Evolutionary conservation across 1,140 invertebrate species (phyloP).

Genomic region (Dendroctonus ponderosae): DNA sequence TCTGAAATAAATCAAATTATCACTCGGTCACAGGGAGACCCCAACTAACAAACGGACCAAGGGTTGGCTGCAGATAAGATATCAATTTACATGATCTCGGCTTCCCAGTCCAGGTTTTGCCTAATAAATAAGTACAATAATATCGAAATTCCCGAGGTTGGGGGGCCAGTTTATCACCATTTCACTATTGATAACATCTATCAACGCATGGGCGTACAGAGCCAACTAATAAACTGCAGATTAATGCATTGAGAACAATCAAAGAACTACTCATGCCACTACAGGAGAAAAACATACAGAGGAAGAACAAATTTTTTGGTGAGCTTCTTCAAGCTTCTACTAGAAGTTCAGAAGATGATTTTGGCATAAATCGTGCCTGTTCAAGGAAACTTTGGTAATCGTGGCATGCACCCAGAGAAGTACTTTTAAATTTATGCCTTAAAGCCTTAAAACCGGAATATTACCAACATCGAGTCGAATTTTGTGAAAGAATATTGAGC

Average conservation of each 20-base stretch:
- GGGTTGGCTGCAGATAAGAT: slow-evolving; percentile 29
- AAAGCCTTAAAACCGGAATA: no score
- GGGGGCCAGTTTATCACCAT: slow-evolving; percentile 19
- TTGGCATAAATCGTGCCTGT: no score
- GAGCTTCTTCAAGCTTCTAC: no score
- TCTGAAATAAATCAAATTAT: slow-evolving; percentile 32
- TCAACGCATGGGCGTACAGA: slow-evolving; percentile 13
- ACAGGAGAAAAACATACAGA: background rate
- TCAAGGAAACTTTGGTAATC: no score
- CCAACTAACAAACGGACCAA: slow-evolving; percentile 28
- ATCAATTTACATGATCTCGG: slow-evolving; percentile 33
- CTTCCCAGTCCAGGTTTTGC: slow-evolving; percentile 30
- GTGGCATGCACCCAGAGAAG: no score
- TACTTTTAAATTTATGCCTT: no score
- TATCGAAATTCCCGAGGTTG: slow-evolving; percentile 31
- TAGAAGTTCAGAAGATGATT: no score
- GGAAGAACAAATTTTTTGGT: no score
- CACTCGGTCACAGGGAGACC: slow-evolving; percentile 25
- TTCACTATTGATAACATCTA: slow-evolving; percentile 20
- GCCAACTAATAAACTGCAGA: background rate
- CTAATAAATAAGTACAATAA: slow-evolving; percentile 36
- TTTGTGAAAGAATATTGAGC: no score
- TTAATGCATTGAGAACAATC: no score
- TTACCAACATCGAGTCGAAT: no score
- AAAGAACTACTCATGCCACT: background rate